Evolutionary conservation across 2,113 vertebrate genomes (phyloP).

Genomic region (Bos indicus): DNA sequence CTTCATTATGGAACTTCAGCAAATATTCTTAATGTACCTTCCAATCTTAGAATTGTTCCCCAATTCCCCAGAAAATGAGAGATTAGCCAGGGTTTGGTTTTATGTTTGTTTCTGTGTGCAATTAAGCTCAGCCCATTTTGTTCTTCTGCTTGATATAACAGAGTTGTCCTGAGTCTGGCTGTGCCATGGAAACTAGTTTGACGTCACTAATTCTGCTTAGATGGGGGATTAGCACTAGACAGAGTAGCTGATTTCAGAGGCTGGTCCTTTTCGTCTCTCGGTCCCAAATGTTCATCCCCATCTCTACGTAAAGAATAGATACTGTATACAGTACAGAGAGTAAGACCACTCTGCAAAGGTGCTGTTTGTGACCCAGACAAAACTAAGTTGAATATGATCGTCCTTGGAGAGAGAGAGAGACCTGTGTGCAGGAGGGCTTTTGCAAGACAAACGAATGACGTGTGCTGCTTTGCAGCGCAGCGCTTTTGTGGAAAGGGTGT

Average conservation of each 20-base stretch:
- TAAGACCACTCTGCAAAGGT: background rate
- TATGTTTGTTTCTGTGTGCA: conserved; percentile 53
- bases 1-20: conserved; percentile 30
- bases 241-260: conserved; percentile 28
- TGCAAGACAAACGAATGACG: background rate
- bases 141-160: conserved; percentile 57
- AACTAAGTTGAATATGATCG: conserved; percentile 6
- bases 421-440: background rate
- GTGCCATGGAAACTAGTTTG: conserved; percentile 68
- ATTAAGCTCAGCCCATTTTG: conserved; percentile 49
- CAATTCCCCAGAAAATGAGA: conserved; percentile 44
- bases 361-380: conserved; percentile 21
- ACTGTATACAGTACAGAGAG: background rate
- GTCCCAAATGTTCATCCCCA: background rate
- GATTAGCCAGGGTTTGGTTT: conserved; percentile 42
- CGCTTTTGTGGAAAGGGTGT: background rate
- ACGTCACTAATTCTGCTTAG: conserved; percentile 66
- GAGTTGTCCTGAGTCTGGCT: conserved; percentile 59
- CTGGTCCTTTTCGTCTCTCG: background rate
- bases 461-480: background rate
- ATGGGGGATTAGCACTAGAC: conserved; percentile 60
- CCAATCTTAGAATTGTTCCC: conserved; percentile 45
- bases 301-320: background rate
- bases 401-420: background rate
- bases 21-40: conserved; percentile 33